These are phyloP conservation scores for Danaus melanippus DNA, from an alignment of 1,140 invertebrate genomes.

Conservation along the genomic window DNA sequence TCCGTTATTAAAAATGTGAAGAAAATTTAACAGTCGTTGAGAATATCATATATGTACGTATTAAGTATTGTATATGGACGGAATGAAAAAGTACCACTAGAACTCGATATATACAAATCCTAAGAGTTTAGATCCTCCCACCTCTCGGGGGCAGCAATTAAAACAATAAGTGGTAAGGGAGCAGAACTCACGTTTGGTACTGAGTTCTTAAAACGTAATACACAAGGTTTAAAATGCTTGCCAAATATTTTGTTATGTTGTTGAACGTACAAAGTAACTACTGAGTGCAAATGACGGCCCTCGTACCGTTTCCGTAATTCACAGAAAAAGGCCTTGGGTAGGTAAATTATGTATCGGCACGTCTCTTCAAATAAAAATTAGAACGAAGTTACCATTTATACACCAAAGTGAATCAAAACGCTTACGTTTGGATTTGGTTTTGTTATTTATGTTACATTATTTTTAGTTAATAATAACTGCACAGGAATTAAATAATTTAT, in stretches of 20 bases:
- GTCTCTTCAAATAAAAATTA: conserved; percentile 15
- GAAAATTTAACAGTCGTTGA: no score
- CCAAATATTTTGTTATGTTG: background rate
- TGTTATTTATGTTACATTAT: no score
- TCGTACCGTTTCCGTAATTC: conserved; percentile 27
- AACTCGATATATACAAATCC: conserved; percentile 45
- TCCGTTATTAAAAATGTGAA: no score
- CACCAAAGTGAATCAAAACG: no score
- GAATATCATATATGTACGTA: conserved; percentile 1
- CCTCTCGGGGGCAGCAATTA: conserved; percentile 66
- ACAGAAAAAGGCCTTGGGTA: conserved; percentile 18
- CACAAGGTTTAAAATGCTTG: conserved; percentile 13
- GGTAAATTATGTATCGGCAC: conserved; percentile 49
- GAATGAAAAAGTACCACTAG: conserved; percentile 1
- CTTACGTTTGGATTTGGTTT: no score
- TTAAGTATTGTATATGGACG: background rate
- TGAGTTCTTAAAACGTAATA: background rate
- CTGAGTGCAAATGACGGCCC: conserved; percentile 55
- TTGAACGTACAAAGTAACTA: conserved; percentile 47
- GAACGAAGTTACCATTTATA: no score
- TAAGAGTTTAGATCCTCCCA: conserved; percentile 57
- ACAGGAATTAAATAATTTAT: no score
- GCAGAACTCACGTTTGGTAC: conserved; percentile 15
- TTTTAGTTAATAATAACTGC: no score
- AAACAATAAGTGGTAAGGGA: conserved; percentile 55